Percentiles rank a stretch among this genome's conserved stretches.
Conservation (phyloP, 23 tunicate species). For the Oikopleura dioica region DNA sequence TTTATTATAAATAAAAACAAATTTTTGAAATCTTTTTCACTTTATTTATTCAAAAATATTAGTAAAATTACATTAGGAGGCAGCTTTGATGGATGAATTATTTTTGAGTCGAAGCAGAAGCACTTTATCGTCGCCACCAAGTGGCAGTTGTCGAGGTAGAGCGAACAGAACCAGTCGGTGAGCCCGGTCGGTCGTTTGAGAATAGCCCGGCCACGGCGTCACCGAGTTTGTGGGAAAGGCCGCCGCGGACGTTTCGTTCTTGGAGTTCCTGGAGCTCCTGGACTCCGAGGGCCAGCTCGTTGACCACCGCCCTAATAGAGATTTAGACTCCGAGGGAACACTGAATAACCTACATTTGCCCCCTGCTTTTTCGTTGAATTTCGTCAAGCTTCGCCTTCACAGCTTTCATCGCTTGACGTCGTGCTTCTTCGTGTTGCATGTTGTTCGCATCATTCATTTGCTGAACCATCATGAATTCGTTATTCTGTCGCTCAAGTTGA, state of each 20-base stretch:
- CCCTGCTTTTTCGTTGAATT: not conserved
- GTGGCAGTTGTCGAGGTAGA: not conserved
- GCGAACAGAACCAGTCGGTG: not conserved
- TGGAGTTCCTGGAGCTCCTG: not conserved
- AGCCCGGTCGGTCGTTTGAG: not conserved
- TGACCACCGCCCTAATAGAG: not conserved
- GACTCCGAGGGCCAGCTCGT: not conserved
- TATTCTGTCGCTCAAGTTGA: not conserved
- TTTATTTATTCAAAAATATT: too few species aligned
- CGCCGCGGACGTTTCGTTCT: not conserved
- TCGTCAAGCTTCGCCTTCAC: not conserved
- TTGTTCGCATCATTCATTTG: not conserved
- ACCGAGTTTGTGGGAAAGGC: not conserved
- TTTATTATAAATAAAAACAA: too few species aligned
- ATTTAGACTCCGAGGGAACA: too few species aligned
- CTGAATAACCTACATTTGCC: too few species aligned
- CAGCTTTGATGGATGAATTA: too few species aligned
- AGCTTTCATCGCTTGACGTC: not conserved
- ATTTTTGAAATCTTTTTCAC: too few species aligned
- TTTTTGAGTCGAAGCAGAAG: not conserved
- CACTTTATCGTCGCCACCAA: not conserved
- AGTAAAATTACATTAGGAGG: too few species aligned
- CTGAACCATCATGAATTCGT: not conserved
- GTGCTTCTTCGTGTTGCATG: not conserved
- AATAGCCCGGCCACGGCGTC: not conserved